Percentiles rank a stretch among this genome's conserved stretches.
Evolutionary conservation across 2,888 invertebrate genomes (phyloP).

Genomic region (Linnaemya tessellans): DNA sequence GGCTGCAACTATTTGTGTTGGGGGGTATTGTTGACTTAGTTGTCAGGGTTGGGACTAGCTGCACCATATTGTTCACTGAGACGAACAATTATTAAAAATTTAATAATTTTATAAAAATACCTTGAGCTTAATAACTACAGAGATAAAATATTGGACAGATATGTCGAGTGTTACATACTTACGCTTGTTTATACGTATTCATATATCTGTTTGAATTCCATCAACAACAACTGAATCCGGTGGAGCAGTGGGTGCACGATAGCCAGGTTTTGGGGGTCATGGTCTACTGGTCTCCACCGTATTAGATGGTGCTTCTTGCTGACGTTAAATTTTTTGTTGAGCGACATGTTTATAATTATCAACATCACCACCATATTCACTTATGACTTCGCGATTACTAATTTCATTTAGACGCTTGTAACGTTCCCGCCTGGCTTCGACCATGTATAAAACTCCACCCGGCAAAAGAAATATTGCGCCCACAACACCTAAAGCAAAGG

Average conservation of each 20-base stretch:
- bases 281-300: slow-evolving; percentile 79
- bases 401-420: slow-evolving; percentile 89
- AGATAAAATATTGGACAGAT: slow-evolving; percentile 68
- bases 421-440: slow-evolving; percentile 91
- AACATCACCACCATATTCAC: slow-evolving; percentile 87
- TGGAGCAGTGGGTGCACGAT: slow-evolving; percentile 74
- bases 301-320: slow-evolving; percentile 73
- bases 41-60: too few species aligned
- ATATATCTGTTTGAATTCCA: slow-evolving; percentile 89
- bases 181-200: slow-evolving; percentile 76
- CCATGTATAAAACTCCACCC: slow-evolving; percentile 90
- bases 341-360: slow-evolving; percentile 78
- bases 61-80: too few species aligned
- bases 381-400: slow-evolving; percentile 87
- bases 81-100: too few species aligned
- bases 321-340: slow-evolving; percentile 61
- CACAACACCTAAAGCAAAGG: slow-evolving; percentile 93
- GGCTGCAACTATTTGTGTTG: too few species aligned
- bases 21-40: too few species aligned
- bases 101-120: too few species aligned
- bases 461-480: slow-evolving; percentile 90
- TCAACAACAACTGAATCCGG: slow-evolving; percentile 78
- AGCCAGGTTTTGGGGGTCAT: slow-evolving; percentile 79
- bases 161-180: slow-evolving; percentile 53
- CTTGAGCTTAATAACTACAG: too few species aligned